Conservation (phyloP, 1,140 invertebrate species). For the Lasioglossum baleicum region DNA sequence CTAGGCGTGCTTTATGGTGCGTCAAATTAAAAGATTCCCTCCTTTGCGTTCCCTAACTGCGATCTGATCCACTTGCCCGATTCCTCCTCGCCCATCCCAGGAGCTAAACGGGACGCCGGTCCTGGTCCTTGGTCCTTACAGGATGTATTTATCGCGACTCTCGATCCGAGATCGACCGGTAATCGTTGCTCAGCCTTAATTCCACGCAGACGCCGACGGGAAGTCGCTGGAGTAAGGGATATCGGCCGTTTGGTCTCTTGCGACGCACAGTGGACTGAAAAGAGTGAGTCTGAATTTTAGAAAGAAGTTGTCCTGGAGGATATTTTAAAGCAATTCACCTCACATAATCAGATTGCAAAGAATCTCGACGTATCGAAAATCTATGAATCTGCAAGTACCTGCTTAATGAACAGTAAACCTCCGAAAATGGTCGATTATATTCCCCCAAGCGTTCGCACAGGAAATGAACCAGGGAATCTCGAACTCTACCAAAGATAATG, state of each 20-base stretch:
- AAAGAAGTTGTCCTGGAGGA: no score
- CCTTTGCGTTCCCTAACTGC: conserved; percentile 72
- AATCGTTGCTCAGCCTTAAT: conserved; percentile 47
- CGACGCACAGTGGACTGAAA: no score
- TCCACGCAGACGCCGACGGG: conserved; percentile 38
- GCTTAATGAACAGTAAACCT: neutral
- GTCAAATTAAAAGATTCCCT: conserved; percentile 81
- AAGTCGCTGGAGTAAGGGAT: no score
- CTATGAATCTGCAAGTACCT: no score
- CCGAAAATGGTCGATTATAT: neutral
- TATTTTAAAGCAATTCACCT: no score
- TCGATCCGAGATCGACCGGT: conserved; percentile 7
- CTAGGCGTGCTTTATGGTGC: conserved; percentile 80
- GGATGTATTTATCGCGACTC: conserved; percentile 14
- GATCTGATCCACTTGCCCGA: conserved; percentile 67
- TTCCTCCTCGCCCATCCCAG: conserved; percentile 12
- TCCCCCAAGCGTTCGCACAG: no score
- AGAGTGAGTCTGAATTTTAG: no score
- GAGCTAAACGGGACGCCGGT: conserved; percentile 12
- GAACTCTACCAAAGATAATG: neutral
- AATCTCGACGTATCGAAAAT: neutral
- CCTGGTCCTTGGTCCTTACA: conserved; percentile 21
- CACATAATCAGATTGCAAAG: no score
- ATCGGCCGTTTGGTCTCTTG: no score
- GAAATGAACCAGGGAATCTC: no score